Percentiles rank a stretch among this genome's conserved stretches.
Conservation (phyloP, 2,113 vertebrate species). For the Tragelaphus buxtoni region DNA sequence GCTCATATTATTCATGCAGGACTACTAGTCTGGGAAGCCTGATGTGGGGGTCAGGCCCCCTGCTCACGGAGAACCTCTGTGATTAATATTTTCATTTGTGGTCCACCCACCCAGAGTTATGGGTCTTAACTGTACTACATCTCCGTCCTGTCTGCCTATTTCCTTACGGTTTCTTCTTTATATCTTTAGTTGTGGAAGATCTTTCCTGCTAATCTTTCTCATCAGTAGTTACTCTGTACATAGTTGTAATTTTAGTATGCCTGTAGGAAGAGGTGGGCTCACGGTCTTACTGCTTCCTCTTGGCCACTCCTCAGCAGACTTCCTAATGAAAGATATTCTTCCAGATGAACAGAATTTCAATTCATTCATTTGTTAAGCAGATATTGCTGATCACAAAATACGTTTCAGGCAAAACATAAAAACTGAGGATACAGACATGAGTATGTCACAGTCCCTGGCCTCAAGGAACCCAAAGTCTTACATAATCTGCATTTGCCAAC, state of each 20-base stretch:
- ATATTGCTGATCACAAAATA: neutral
- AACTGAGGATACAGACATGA: neutral
- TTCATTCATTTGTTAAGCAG: neutral
- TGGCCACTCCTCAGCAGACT: neutral
- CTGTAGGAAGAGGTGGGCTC: neutral
- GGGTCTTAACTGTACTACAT: neutral
- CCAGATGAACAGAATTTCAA: neutral
- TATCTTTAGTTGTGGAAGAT: neutral
- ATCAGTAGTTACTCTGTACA: neutral
- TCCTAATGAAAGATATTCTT: neutral
- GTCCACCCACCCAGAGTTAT: neutral
- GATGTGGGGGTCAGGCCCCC: neutral
- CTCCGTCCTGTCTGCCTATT: neutral
- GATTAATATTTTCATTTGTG: neutral
- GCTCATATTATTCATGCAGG: neutral
- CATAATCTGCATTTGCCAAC: neutral
- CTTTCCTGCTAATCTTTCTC: neutral
- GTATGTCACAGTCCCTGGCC: neutral
- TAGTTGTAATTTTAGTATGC: neutral
- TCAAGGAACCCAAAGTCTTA: neutral
- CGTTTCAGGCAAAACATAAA: neutral
- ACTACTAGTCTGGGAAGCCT: neutral
- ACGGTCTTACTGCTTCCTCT: neutral
- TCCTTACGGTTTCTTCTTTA: neutral
- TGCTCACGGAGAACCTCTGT: neutral